Evolutionary conservation across 2,888 invertebrate genomes (phyloP).

Genomic region (Cheilosia urbana): DNA sequence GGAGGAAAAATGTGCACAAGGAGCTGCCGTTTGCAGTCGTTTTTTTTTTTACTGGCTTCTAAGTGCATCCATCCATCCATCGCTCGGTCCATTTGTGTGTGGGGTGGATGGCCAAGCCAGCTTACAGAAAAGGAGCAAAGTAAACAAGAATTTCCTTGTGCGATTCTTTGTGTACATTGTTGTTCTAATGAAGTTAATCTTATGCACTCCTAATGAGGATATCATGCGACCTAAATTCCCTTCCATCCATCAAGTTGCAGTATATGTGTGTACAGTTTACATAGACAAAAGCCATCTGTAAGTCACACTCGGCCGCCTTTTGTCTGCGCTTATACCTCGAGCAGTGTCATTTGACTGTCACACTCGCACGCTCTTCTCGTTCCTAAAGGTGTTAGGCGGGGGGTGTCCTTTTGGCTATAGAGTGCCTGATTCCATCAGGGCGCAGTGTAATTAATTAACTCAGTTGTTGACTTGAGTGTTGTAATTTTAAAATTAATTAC

Average conservation of each 20-base stretch:
- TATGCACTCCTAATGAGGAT: conserved; percentile 61
- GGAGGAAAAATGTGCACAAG: conserved; percentile 2
- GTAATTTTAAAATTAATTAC: conserved; percentile 74
- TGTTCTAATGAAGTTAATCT: conserved; percentile 67
- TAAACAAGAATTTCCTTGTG: conserved; percentile 31
- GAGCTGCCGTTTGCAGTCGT: neutral
- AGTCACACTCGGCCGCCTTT: neutral
- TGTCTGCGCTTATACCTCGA: neutral
- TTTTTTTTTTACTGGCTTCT: conserved; percentile 29
- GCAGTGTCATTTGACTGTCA: conserved; percentile 22
- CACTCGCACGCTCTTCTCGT: neutral
- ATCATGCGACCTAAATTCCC: conserved; percentile 53
- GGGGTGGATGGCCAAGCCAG: neutral
- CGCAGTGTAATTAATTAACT: conserved; percentile 68
- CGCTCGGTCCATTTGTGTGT: conserved; percentile 11
- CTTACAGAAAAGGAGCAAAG: conserved; percentile 31
- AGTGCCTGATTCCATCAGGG: neutral
- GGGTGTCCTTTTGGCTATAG: neutral
- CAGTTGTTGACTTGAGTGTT: conserved; percentile 71
- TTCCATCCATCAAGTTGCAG: conserved; percentile 13
- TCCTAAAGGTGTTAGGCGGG: conserved; percentile 16
- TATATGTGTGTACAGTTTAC: neutral
- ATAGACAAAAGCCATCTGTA: conserved; percentile 29
- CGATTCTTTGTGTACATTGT: conserved; percentile 27
- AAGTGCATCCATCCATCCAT: conserved; percentile 57